Evolutionary conservation across 2,113 vertebrate genomes (phyloP), one percentile per base, ranked within the genome.

Genomic region (Podilymbus podiceps): DNA sequence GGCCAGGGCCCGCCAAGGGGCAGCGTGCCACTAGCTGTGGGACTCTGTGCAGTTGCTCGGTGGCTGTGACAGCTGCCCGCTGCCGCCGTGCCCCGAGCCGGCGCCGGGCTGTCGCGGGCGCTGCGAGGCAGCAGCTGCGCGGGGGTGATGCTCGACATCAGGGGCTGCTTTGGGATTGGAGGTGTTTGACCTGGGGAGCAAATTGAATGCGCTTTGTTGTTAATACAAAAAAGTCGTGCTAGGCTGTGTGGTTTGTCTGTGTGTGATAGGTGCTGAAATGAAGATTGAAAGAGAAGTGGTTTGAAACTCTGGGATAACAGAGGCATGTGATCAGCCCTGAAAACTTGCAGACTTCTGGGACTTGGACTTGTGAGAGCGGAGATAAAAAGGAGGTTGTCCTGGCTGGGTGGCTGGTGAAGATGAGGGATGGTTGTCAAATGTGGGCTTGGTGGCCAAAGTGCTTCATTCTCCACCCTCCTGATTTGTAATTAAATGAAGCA

Each of bases 61-160:
- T 53, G 76, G 35, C 62, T 2, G 1, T n/a, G 49, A 25, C 52
- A 52, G 66, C 73, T 47, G n/a, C 75, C 50, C 0, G 1, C 14
- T n/a, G 77, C 44, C 58, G 20, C 46, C 42, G 60, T 0, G 1
- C 12, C 64, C 15, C 1, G 4, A 20, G 52, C 25, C 0, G 3
- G 58, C 3, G 2, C n/a, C 2, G 3, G 88, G 50, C 67, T 72
- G 88, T 40, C 5, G 4, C 3, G 4, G 74, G 68, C 3, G 8
- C n/a, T 9, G 30, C 1, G 19, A 35, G 81, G 76, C 38, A 50
- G 79, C 50, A 62, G 81, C 89, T 69, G 35, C 9, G 1, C 3
- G 2, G 16, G 35, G 38, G 19, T 16, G 46, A 35, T 2, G 14
- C 55, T 59, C 3, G 2, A 15, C 27, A 12, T 19, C 3, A 5